phyloP scores from a whole-genome alignment of 2,888 invertebrate species.

The Heteromyza rotundicornis region DNA sequence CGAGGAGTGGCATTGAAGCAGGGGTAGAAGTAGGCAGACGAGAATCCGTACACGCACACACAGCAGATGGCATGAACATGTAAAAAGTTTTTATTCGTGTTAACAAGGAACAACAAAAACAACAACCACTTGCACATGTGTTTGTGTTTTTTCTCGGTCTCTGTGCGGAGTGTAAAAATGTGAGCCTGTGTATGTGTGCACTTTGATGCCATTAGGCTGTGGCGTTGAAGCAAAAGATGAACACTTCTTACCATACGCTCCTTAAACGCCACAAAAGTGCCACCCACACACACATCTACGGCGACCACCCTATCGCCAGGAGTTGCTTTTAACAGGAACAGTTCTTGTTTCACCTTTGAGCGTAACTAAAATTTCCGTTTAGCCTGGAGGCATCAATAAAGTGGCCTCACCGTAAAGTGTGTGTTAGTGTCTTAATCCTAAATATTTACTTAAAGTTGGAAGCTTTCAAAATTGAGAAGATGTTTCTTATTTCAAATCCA shows the following conservation, averaged over 20 bases:
- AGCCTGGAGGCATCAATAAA: not conserved
- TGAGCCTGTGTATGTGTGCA: not conserved
- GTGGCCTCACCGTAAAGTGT: too few species aligned
- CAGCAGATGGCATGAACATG: not conserved
- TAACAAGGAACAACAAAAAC: not conserved
- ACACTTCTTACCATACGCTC: slow-evolving; percentile 28
- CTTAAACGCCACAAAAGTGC: not conserved
- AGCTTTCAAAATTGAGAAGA: too few species aligned
- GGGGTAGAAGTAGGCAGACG: not conserved
- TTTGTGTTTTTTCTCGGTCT: too few species aligned
- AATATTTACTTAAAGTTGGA: too few species aligned
- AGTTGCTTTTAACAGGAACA: not conserved
- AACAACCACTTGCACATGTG: not conserved
- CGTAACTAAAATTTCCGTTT: not conserved
- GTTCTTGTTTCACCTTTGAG: not conserved
- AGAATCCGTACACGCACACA: not conserved
- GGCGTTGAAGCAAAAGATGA: slow-evolving; percentile 31
- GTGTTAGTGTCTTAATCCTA: too few species aligned
- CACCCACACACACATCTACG: not conserved
- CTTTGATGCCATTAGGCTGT: slow-evolving; percentile 22
- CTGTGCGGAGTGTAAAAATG: not conserved
- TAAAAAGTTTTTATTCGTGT: not conserved
- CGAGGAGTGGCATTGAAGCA: too few species aligned
- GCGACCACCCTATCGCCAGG: not conserved
- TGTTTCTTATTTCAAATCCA: too few species aligned